Conservation (phyloP, 2,797 vertebrate genomes). For the Poecilia wingei region DNA sequence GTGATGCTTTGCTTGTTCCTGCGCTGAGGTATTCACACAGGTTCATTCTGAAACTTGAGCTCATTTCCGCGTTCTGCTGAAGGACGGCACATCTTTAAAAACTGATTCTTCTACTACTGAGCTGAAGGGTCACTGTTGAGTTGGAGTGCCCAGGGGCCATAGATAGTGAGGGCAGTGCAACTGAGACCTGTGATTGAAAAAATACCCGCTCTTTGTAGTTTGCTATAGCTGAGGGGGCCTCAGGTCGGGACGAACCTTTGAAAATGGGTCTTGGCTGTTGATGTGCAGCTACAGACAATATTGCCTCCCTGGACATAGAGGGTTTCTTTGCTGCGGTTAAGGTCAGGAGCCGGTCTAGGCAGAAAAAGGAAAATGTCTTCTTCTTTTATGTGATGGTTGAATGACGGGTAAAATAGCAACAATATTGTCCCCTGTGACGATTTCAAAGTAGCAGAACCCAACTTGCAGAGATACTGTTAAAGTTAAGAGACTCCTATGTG, state of each 20-base stretch:
- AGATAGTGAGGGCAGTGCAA: neutral
- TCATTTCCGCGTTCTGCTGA: neutral
- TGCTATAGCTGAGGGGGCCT: neutral
- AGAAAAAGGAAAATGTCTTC: conserved; percentile 7
- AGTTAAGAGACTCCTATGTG: neutral
- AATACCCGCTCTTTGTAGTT: neutral
- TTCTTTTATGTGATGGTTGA: conserved; percentile 4
- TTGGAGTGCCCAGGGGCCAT: conserved; percentile 4
- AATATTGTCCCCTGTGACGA: neutral
- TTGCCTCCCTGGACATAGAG: neutral
- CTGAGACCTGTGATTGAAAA: conserved; percentile 4
- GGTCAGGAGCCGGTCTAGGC: conserved; percentile 1
- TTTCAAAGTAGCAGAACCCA: conserved; percentile 1
- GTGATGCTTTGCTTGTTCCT: neutral
- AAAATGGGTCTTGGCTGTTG: conserved; percentile 8
- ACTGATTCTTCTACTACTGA: neutral
- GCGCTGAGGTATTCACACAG: neutral
- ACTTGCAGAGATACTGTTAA: neutral
- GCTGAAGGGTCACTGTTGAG: neutral
- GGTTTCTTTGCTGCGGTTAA: neutral
- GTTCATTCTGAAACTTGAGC: conserved; percentile 1
- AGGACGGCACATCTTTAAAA: neutral
- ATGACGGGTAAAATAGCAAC: neutral
- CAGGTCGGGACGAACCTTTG: neutral
- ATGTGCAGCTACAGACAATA: conserved; percentile 6